Base-by-base conservation (phyloP, 2,797 vertebrate species). In the Pipistrellus pygmaeus region DNA sequence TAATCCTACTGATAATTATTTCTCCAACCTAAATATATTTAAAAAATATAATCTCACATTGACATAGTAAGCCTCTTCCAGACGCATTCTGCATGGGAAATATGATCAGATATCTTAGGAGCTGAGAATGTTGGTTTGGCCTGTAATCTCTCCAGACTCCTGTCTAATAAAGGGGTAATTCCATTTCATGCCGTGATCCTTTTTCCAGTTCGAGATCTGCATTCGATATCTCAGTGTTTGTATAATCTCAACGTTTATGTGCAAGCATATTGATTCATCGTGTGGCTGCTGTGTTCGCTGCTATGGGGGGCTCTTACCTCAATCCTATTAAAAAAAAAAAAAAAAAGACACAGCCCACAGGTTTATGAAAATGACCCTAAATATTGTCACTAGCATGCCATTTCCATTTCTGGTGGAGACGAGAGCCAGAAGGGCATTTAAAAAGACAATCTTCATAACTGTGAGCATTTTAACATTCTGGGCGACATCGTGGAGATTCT, bases 81-180 rank as follows among this genome's bases (percentile, higher is more conserved):
- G 38, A 80, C 93, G 91, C 92, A 90, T 68, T 94, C 94, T 95
- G 90, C 75, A 55, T 88, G 71, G 44, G 35, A 94, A 92, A 83
- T 84, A 80, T 48, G 35, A 86, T 90, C 92, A 85, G 71, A 62
- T 90, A 91, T 41, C 71, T 87, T 85, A 95, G 32, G 75, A 78
- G 69, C 51, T 30, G 20, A 66, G 77, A 90, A 69, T 77, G 66
- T 82, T 81, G 85, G 71, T 95, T 77, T 90, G 84, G 90, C 66
- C 35, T 71, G 23, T 96, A 92, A 96, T 94, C 95, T 92, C 89
- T 53, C 27, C 73, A 88, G 77, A 92, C 77, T 94, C 64, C 21
- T 92, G 85, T 93, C 90, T 95, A 94, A 93, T 94, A 82, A 95
- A 95, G 46, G 69, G 71, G 38, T 94, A 88, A 97, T 95, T 95